Percentiles rank a stretch among this genome's conserved stretches.
phyloP scores from a whole-genome alignment of 2,113 vertebrate genomes.

The Sapajus apella region DNA sequence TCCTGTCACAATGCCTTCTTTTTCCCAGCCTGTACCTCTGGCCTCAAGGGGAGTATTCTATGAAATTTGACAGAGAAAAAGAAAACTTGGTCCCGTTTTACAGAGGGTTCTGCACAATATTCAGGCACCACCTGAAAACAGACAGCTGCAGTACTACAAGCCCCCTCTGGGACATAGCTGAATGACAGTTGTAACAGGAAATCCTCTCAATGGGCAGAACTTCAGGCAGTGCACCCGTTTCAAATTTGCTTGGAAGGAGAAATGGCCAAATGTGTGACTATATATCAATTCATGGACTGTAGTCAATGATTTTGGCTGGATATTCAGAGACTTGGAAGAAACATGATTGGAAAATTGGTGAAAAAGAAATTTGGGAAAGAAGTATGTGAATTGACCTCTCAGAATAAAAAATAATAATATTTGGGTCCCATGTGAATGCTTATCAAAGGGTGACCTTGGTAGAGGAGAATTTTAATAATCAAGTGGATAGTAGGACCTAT shows the following conservation, averaged over 20 bases:
- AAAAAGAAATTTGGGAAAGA: not conserved
- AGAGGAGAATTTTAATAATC: not conserved
- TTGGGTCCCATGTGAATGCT: not conserved
- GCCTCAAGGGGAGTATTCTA: not conserved
- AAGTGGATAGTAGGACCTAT: not conserved
- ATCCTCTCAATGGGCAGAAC: not conserved
- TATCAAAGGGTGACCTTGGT: not conserved
- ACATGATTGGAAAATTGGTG: not conserved
- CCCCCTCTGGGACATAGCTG: not conserved
- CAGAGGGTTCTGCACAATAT: not conserved
- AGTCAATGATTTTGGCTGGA: not conserved
- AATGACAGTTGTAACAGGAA: not conserved
- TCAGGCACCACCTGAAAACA: not conserved
- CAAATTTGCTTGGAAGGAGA: not conserved
- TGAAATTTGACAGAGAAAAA: not conserved
- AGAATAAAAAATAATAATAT: not conserved
- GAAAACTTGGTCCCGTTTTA: not conserved
- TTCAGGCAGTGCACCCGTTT: not conserved
- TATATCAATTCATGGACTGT: not conserved
- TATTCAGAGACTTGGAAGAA: not conserved
- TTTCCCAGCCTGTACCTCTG: not conserved
- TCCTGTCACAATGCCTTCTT: not conserved
- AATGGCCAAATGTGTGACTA: not conserved
- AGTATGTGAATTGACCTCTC: not conserved
- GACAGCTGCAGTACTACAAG: not conserved